Evolutionary conservation across 2,797 vertebrate species (phyloP), one percentile per base, ranked within the genome.

Genomic region (Pangasius djambal): DNA sequence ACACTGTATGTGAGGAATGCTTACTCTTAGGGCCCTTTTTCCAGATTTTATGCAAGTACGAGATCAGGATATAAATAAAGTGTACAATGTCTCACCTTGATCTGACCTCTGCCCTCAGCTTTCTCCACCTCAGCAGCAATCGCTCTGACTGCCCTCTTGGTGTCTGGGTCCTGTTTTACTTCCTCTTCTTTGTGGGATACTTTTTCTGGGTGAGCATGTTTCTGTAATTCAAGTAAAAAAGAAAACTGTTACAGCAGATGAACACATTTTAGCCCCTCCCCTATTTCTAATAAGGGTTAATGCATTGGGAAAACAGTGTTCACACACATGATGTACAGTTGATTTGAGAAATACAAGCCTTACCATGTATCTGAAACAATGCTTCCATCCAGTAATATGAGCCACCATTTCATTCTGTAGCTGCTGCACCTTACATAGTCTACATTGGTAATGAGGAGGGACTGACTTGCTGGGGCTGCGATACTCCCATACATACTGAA

Each of bases 401-500:
- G 95, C 94, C 61, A 95, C 70, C 91, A 97, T 96, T 57, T 96
- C 96, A 81, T 95, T 94, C 92, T 96, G 96, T 89, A 96, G 79
- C 52, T 93, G 93, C 86, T 92, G 88, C 52, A 97, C 95, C 2
- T 91, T 91, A 55, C 96, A 97, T 40, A 97, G 93, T 91, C 95
- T 96, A 91, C 96, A 97, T 93, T 95, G 94, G 91, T 97, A 97
- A 91, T 97, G 96, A 7, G 96, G 96, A 8, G 94, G 94, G 20
- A 96, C 95, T 52, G 95, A 94, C 92, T 95, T 96, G 89, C 94
- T 96, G 22, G 96, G 96, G 92, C 96, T 97, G 87, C 96, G 96
- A 90, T 96, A 97, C 92, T 97, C 96, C 96, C 96, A 96, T 67
- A 97, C 94, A 92, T 95, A 97, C 88, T 96, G 95, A 83, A 97